A percentile compares a stretch with the other conserved stretches of the same genome.
Evolutionary conservation across 1,140 invertebrate species (phyloP).

Genomic region (Leptopilina boulardi): DNA sequence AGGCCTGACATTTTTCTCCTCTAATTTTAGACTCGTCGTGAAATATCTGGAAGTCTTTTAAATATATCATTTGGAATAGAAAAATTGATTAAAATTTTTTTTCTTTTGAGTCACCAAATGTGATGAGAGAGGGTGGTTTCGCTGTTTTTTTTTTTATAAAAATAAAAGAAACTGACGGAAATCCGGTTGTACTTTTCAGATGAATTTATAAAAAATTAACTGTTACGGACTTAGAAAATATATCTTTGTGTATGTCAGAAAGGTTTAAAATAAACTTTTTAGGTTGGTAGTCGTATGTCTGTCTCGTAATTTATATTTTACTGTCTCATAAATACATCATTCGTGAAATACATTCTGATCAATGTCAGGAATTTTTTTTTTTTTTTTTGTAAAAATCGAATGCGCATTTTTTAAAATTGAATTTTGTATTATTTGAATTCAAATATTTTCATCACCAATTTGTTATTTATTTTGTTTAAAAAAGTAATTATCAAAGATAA

Average conservation of each 20-base stretch:
- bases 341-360: conserved; percentile 4
- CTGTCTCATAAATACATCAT: not conserved
- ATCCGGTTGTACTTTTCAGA: conserved; percentile 14
- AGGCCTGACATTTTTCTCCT: conserved; percentile 6
- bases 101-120: not conserved
- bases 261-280: conserved; percentile 53
- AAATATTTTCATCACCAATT: too few relatives aligned
- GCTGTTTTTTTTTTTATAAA: not conserved
- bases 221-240: not conserved
- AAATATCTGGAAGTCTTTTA: not conserved
- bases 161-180: not conserved
- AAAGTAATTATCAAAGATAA: too few relatives aligned
- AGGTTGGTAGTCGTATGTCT: conserved; percentile 41
- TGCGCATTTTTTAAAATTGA: not conserved
- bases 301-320: conserved; percentile 14
- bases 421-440: too few relatives aligned
- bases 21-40: conserved; percentile 34
- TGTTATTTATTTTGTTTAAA: too few relatives aligned
- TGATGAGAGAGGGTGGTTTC: too few relatives aligned
- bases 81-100: not conserved
- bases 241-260: conserved; percentile 28
- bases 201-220: not conserved
- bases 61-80: conserved; percentile 4
- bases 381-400: not conserved
- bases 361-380: conserved; percentile 3